These are phyloP conservation scores for Sphaerophoria rueppellii DNA, from an alignment of 2,888 invertebrate genomes.

Conservation along the genomic window DNA sequence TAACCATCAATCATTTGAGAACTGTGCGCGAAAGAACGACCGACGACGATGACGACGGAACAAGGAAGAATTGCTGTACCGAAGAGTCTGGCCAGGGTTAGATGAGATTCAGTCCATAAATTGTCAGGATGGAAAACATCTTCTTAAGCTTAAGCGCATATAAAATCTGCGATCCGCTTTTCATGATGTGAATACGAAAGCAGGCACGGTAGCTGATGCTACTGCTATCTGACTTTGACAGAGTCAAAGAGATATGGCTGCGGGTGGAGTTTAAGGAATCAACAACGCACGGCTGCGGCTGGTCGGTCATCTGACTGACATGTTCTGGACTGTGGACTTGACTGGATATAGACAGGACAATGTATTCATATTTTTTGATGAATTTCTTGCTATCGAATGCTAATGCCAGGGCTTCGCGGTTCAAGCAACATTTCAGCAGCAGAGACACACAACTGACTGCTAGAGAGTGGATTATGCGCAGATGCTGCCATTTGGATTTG, in stretches of 20 bases:
- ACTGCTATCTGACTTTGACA: neutral
- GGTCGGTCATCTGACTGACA: slow-evolving; percentile 50
- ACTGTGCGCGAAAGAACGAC: slow-evolving; percentile 41
- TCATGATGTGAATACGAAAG: slow-evolving; percentile 51
- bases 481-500: slow-evolving; percentile 30
- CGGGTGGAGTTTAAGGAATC: slow-evolving; percentile 53
- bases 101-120: slow-evolving; percentile 69
- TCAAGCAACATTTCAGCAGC: slow-evolving; percentile 8
- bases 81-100: neutral
- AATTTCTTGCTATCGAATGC: slow-evolving; percentile 67
- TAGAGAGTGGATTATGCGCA: slow-evolving; percentile 40
- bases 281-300: slow-evolving; percentile 18
- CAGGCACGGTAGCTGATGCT: slow-evolving; percentile 41
- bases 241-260: slow-evolving; percentile 5
- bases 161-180: slow-evolving; percentile 16
- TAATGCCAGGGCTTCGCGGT: slow-evolving; percentile 38
- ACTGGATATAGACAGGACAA: slow-evolving; percentile 60
- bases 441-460: neutral
- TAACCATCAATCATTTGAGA: slow-evolving; percentile 69
- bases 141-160: slow-evolving; percentile 49
- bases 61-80: neutral
- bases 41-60: too few relatives aligned
- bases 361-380: slow-evolving; percentile 73
- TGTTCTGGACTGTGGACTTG: slow-evolving; percentile 11
- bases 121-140: slow-evolving; percentile 60